Base-by-base conservation (phyloP, 2,797 vertebrate species). In the Neosalanx taihuensis region DNA sequence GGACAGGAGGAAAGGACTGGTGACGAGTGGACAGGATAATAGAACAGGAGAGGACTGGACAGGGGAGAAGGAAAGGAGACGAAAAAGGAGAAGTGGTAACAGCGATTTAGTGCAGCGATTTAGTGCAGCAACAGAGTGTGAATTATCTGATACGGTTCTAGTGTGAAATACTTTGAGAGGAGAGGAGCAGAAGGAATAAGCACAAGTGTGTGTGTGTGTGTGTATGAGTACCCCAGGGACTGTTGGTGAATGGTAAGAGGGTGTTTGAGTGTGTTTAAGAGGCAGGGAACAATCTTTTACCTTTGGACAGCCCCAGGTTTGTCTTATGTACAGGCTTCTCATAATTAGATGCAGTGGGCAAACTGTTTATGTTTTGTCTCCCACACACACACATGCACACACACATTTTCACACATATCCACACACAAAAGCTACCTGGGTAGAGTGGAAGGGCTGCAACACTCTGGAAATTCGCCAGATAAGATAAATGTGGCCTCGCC, bases 311-410 rank as follows among this genome's bases (percentile, higher is more conserved):
- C 77, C 72, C 59, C 67, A 66, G 73, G 81, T 72, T 73, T 83
- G 72, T 66, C 67, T 74, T 69, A 75, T 73, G 78, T 69, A 64
- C 76, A 35, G 15, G 69, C 64, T 75, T 77, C 69, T 60, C 73
- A 74, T 69, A 77, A 78, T 79, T 72, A 76, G 76, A 60, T 61
- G 63, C 35, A 78, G 66, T 70, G 65, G 70, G 73, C 68, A 70
- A 72, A 74, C 41, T 73, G 72, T 83, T 83, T 81, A 81, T 57
- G 46, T 60, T 59, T 53, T 71, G 64, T 74, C 73, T 73, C 74
- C 69, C 69, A 76, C 35, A 26, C 69, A 56, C 77, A 70, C 78
- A 63, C 64, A 64, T 66, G 9, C 59, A 61, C 59, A 29, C 59
- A 30, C 26, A 30, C 59, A 61, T 10, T 23, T 26, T 15, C 26